phyloP scores from a whole-genome alignment of 2,797 vertebrate genomes.

The Leuciscus waleckii region DNA sequence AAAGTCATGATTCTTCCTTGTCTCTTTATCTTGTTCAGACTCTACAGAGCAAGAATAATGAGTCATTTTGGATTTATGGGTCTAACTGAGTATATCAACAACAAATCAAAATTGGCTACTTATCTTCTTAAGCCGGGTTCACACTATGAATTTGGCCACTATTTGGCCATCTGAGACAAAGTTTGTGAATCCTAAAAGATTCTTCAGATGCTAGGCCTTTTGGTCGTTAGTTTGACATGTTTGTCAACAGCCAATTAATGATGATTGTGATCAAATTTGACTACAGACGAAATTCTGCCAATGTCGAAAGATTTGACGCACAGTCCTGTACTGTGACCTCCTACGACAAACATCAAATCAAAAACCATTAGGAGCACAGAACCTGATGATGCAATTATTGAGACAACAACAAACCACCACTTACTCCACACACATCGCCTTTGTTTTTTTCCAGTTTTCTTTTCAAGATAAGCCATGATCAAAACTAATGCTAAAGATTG shows the following conservation, averaged over 20 bases:
- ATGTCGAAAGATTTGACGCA: not conserved
- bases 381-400: not conserved
- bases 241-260: too few species aligned
- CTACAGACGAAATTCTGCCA: not conserved
- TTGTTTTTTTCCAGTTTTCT: not conserved
- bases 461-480: not conserved
- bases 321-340: not conserved
- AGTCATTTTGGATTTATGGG: not conserved
- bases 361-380: not conserved
- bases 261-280: not conserved
- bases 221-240: not conserved
- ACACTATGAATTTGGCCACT: not conserved
- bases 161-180: not conserved
- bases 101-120: not conserved
- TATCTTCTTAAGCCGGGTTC: not conserved
- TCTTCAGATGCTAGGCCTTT: not conserved
- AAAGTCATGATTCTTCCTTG: not conserved
- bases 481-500: not conserved
- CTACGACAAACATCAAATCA: not conserved
- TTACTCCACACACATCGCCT: not conserved
- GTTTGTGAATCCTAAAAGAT: not conserved
- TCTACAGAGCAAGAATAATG: not conserved
- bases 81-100: not conserved
- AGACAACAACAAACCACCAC: not conserved
- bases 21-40: constrained; percentile 9